phyloP scores from a whole-genome alignment of 2,113 vertebrate species.

The Oxyura jamaicensis region DNA sequence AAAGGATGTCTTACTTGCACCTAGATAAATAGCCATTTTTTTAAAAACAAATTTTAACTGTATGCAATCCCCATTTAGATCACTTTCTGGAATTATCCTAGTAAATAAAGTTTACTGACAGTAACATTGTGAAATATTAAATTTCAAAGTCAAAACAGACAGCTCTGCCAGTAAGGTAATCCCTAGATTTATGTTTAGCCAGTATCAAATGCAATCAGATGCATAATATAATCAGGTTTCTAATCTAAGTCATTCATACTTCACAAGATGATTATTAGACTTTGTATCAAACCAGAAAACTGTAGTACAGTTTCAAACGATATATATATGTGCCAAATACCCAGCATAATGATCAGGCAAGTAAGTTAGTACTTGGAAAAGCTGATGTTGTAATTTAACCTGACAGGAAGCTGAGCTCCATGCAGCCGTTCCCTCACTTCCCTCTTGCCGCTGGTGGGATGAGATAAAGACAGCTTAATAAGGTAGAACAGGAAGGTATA shows the following conservation, averaged over 20 bases:
- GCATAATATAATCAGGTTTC: background rate
- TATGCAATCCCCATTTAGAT: background rate
- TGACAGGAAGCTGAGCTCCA: too few relatives aligned
- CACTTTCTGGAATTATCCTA: background rate
- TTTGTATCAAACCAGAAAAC: background rate
- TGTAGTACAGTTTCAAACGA: background rate
- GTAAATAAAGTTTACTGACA: background rate
- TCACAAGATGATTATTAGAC: background rate
- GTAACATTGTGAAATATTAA: background rate
- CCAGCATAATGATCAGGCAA: background rate
- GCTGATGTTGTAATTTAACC: too few relatives aligned
- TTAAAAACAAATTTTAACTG: background rate
- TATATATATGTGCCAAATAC: background rate
- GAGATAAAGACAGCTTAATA: too few relatives aligned
- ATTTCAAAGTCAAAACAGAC: background rate
- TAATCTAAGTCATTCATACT: background rate
- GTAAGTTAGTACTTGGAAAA: background rate
- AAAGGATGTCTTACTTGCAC: background rate
- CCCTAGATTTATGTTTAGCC: background rate
- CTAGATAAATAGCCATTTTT: background rate
- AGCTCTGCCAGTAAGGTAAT: background rate
- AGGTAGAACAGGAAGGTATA: too few relatives aligned
- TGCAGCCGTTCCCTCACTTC: too few relatives aligned
- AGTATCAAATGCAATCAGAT: background rate
- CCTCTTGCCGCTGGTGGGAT: too few relatives aligned